Base-by-base conservation (phyloP, 2,888 invertebrate species). In the Chrysotoxum bicinctum region DNA sequence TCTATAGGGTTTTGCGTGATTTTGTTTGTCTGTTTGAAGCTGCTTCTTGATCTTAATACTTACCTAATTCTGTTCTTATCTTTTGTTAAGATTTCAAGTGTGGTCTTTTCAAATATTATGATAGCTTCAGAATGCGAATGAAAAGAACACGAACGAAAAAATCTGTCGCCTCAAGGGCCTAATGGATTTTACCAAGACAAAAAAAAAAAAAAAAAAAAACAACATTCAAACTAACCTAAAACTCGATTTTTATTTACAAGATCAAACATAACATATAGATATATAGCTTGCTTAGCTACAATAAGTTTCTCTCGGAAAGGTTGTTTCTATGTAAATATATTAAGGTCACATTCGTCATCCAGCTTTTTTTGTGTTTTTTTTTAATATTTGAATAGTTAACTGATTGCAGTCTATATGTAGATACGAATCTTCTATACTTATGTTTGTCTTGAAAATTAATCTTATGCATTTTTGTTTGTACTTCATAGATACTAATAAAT, bases 401-500 rank as follows among this genome's bases (percentile, higher is more conserved):
- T 35, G 32, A 56, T 56, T 56, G 56, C 32, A 56, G 56, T 56
- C 56, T 32, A 26, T 26, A 26, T 26, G 7, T 26, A 7, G 4
- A 26, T 26, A 26, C 5, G 26, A 6, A 26, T 26, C 26, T 3
- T 26, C 26, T 6, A 9, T 32, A 19, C 10, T 10, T 19, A 19
- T 56, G 56, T 56, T 19, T 32, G 16, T 10, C 32, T 19, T 56
- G 3, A 16, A 56, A 56, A 56, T 56, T 35, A 32, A 32, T 56
- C 30, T 56, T 32, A 35, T 56, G 56, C 56, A 56, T 56, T 56
- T 56, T 56, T 56, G 19, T 56, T 56, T 56, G 32, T 32, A 16
- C 16, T 56, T 56, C 56, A 56, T 56, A 56, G 56, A 56, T 56
- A 56, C 32, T 50, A 50, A 50, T 50, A 50, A 50, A 56, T 19